Base-by-base conservation (phyloP, 2,113 vertebrate species). In the Oenanthe oenanthe region DNA sequence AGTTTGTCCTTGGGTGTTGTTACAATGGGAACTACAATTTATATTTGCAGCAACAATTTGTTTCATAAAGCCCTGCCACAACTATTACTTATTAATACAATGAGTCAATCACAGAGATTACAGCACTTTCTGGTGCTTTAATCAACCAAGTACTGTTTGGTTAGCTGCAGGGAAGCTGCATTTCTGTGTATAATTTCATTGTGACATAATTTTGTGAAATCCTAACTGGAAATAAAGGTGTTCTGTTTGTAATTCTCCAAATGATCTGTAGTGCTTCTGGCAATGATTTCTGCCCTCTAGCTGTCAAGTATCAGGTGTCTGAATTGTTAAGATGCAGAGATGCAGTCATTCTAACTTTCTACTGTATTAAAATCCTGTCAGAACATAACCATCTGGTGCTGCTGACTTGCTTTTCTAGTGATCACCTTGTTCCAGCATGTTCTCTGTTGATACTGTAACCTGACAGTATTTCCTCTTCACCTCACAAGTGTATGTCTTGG, bases 221-320 rank as follows among this genome's bases (percentile, higher is more conserved):
- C 6, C 25, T 57, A 65, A 58, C 16, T 47, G 63, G 40, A 85
- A 95, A 45, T 82, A 72, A 70, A 54, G 34, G 20, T 10, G 17
- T 1, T 79, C 21, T 40, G 24, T n/a, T 58, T 88, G 54, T 91
- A 74, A 61, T 87, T 91, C 66, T 48, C 57, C 29, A 66, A 3
- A 62, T 94, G 73, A 58, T 43, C 75, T 89, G 43, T 81, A 40
- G 68, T 91, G 72, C 45, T 72, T 79, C 87, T 91, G 70, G 70
- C 84, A 76, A 48, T 70, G 92, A 85, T 89, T 91, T 82, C 70
- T 96, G 45, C 32, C 53, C 66, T 79, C 81, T 85, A 54, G 58
- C 78, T 87, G 45, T 83, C 54, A 77, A 54, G 66, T 67, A 72
- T 82, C 32, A 31, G 36, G 74, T 87, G 19, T 70, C 50, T 58